Conservation (phyloP, 2,888 invertebrate genomes). For the Ceramica pisi region DNA sequence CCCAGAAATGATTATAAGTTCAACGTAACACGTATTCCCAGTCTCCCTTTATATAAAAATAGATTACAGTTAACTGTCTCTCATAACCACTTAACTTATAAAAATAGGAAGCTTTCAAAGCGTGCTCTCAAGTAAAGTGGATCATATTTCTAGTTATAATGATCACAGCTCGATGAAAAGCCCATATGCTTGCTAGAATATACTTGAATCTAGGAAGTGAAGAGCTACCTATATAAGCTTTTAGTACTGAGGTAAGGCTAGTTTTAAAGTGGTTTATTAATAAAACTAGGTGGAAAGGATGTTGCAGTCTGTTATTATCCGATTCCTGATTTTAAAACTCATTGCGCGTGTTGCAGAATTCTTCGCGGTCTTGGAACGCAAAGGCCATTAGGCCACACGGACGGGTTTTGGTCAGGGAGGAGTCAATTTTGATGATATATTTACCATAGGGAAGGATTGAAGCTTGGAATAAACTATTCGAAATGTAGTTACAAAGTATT, state of each 20-base stretch:
- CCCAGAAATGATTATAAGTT: background rate
- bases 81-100: slow-evolving; percentile 16
- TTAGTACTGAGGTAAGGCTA: background rate
- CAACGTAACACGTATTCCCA: background rate
- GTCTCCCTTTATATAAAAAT: background rate
- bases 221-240: background rate
- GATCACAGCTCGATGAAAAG: slow-evolving; percentile 21
- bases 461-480: no score
- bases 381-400: no score
- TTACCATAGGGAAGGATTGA: no score
- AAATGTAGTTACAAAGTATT: no score
- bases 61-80: slow-evolving; percentile 4
- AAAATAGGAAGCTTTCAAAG: slow-evolving; percentile 26
- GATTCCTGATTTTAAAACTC: no score
- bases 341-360: no score
- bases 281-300: no score
- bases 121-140: slow-evolving; percentile 41
- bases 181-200: slow-evolving; percentile 10
- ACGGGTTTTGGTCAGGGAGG: no score
- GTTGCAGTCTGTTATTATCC: no score
- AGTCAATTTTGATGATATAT: no score
- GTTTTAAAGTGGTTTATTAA: background rate
- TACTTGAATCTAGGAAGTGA: slow-evolving; percentile 13
- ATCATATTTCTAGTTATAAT: slow-evolving; percentile 42
- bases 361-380: no score